Evolutionary conservation across 2,797 vertebrate genomes (phyloP), one percentile per base, ranked within the genome.

Genomic region (Phoeniculus purpureus): DNA sequence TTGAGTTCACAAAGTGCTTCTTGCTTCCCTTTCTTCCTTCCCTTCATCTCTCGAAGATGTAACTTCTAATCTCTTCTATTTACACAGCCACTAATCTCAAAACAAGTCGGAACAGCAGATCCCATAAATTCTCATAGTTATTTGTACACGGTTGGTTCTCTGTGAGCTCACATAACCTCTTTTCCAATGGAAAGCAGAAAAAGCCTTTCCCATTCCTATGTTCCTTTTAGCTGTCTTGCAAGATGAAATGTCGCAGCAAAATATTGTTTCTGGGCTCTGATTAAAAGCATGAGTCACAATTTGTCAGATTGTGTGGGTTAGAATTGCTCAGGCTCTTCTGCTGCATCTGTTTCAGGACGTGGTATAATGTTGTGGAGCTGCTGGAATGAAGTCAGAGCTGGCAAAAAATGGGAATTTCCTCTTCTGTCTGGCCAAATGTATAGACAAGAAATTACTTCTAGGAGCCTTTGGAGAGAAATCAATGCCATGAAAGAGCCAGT

Each of bases 261-360:
- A 87, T 40, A n/a, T 75, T 87, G 79, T 93, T 92, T 95, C 83
- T 89, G 20, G 15, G 87, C 68, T 85, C 68, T 92, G 89, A 92
- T 94, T 92, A 94, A 96, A 87, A 95, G 92, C 71, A 71, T 77
- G 88, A 95, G 86, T 96, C 94, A 94, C 64, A 68, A 5, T 89
- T 92, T 95, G 76, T 84, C 77, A 48, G 60, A 64, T 88, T 10
- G 3, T 1, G 13, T 70, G 64, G 83, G 54, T 84, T 78, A 51
- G 68, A 87, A 87, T 79, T 50, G 62, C 27, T 72, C 61, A 50
- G 85, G 22, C 23, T 72, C 48, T 85, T 82, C 51, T 31, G 29
- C 62, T 45, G 48, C 12, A 37, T 67, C 73, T 27, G 3, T 93
- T 94, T 96, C 92, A 79, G 9, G 67, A 73, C 16, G 83, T 23